phyloP scores from a whole-genome alignment of 2,797 vertebrate species.

The Scyliorhinus canicula region DNA sequence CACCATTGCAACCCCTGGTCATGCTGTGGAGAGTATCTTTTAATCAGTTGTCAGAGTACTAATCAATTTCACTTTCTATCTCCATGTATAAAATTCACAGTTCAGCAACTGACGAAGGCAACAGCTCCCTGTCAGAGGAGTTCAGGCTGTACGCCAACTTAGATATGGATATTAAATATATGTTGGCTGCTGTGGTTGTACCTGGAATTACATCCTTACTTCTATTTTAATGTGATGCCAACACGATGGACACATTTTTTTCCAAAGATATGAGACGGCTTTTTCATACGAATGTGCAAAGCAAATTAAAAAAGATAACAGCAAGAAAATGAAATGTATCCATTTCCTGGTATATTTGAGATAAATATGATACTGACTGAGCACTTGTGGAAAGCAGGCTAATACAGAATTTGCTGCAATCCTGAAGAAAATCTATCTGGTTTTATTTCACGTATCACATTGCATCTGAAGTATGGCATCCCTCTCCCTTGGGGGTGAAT shows the following conservation, averaged over 20 bases:
- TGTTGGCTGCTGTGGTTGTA: neutral
- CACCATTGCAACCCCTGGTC: neutral
- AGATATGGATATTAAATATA: neutral
- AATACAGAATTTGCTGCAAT: neutral
- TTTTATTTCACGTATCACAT: neutral
- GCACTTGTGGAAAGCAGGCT: neutral
- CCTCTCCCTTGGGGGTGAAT: too few relatives aligned
- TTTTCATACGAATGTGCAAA: neutral
- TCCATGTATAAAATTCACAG: neutral
- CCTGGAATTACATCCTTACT: neutral
- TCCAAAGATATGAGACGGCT: neutral
- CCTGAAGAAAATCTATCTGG: neutral
- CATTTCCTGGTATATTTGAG: neutral
- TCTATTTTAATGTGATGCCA: neutral
- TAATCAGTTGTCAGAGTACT: neutral
- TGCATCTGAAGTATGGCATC: too few relatives aligned
- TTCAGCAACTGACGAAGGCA: neutral
- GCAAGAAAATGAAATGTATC: neutral
- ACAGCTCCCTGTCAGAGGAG: neutral
- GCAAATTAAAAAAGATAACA: neutral
- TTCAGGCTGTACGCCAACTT: neutral
- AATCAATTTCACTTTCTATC: neutral
- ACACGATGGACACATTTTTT: neutral
- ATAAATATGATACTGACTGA: neutral
- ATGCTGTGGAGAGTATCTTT: too few relatives aligned